Conservation (phyloP, 2,113 vertebrate genomes). For the Pongo abelii region DNA sequence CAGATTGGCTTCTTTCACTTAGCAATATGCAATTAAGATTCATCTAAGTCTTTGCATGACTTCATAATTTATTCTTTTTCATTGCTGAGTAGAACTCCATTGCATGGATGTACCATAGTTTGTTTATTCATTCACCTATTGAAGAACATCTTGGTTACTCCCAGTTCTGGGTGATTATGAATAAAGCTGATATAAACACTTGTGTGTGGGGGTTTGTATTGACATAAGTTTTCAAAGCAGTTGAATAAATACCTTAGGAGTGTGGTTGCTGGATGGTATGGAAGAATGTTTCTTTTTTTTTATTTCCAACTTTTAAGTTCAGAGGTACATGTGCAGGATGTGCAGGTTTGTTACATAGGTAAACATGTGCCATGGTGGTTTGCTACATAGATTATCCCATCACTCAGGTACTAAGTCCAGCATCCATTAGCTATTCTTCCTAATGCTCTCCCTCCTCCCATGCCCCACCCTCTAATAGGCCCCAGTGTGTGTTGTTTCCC, state of each 20-base stretch:
- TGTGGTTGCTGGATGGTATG: not conserved
- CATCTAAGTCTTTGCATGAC: not conserved
- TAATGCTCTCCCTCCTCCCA: no score
- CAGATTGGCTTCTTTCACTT: not conserved
- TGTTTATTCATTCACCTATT: not conserved
- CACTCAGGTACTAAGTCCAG: no score
- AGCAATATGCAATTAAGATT: not conserved
- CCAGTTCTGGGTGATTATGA: not conserved
- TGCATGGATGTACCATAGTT: not conserved
- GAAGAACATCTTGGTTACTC: not conserved
- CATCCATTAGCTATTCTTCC: no score
- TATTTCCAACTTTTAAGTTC: no score
- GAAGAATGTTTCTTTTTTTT: not conserved
- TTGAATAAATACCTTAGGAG: not conserved
- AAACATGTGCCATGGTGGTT: no score
- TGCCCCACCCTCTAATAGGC: no score
- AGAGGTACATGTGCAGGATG: no score
- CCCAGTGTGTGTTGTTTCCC: no score
- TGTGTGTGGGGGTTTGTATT: not conserved
- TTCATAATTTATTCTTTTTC: not conserved
- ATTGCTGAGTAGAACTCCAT: not conserved
- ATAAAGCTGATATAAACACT: not conserved
- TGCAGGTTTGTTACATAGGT: no score
- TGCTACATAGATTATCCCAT: no score
- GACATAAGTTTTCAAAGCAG: not conserved